Evolutionary conservation across 1,140 invertebrate species (phyloP), one percentile per base, ranked within the genome.

Genomic region (Dinothrombium tinctorium): DNA sequence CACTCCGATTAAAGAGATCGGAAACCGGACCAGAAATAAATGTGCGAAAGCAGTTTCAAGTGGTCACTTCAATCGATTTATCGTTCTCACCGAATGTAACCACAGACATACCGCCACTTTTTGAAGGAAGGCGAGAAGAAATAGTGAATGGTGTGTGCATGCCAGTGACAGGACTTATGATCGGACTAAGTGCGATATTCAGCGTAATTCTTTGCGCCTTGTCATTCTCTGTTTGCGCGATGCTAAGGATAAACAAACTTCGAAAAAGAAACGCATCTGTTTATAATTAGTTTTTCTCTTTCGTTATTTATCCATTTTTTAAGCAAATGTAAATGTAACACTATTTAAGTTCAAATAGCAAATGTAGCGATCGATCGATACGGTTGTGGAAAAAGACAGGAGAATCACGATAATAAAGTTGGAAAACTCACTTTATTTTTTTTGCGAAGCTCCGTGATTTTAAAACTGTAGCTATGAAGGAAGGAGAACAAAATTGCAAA

Each of bases 61-160:
- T 86, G 47, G 81, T 89, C n/a, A 82, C 87, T 21, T 82, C 79
- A 57, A 76, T 78, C 9, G 83, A 89, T 56, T 59, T 89, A 17
- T 79, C 77, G n/a, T 89, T 87, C 55, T 78, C 74, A 49, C 76
- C 78, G 0, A 76, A 82, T 46, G n/a, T n/a, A n/a, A 65, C 65
- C 17, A 69, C 71, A 28, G 76, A 82, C 57, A 45, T 47, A 17
- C 71, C 40, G 12, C 36, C 36, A 14, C 33, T 49, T 25, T 83
- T 84, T 56, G 74, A 80, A 56, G 82, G 80, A 20, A 67, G 75
- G 52, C 66, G 73, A 26, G 74, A 80, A 55, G 79, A 82, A 56
- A 49, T 84, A 1, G 74, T 86, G 1, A 86, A 89, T 53, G 82
- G 81, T 26, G 80, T 89, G 24, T 89, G 82, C 50, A 68, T 89